phyloP scores from a whole-genome alignment of 2,888 invertebrate genomes.

The Encarsia formosa region DNA sequence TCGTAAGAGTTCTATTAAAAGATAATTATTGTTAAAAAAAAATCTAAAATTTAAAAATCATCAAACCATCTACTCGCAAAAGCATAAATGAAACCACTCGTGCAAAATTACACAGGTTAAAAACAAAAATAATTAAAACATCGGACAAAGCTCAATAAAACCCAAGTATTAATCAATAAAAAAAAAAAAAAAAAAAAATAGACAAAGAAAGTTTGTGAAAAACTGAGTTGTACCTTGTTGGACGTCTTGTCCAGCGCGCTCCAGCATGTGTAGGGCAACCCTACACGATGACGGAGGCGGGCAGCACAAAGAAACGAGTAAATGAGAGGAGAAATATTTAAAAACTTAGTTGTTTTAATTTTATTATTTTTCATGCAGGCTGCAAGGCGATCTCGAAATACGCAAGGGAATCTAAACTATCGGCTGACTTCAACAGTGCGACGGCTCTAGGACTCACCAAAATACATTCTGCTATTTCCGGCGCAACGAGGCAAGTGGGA shows the following conservation, averaged over 20 bases:
- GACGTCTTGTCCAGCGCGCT: constrained; percentile 90
- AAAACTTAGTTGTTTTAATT: constrained; percentile 1
- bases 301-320: constrained; percentile 50
- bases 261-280: constrained; percentile 92
- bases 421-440: constrained; percentile 19
- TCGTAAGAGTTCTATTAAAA: no score
- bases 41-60: no score
- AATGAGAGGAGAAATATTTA: constrained; percentile 40
- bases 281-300: constrained; percentile 57
- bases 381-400: constrained; percentile 14
- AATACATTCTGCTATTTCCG: constrained; percentile 99
- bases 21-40: no score
- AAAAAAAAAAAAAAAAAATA: no score
- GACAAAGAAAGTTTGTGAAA: no score
- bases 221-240: constrained; percentile 76
- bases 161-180: no score
- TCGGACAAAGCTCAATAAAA: not conserved
- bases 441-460: constrained; percentile 59
- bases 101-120: no score
- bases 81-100: no score
- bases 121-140: not conserved
- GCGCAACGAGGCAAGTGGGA: constrained; percentile 96
- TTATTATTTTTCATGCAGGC: constrained; percentile 1
- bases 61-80: no score
- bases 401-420: constrained; percentile 9